Percentiles rank a stretch among this genome's conserved stretches.
Conservation (phyloP, 2,888 invertebrate genomes). For the Stenichneumon culpator region DNA sequence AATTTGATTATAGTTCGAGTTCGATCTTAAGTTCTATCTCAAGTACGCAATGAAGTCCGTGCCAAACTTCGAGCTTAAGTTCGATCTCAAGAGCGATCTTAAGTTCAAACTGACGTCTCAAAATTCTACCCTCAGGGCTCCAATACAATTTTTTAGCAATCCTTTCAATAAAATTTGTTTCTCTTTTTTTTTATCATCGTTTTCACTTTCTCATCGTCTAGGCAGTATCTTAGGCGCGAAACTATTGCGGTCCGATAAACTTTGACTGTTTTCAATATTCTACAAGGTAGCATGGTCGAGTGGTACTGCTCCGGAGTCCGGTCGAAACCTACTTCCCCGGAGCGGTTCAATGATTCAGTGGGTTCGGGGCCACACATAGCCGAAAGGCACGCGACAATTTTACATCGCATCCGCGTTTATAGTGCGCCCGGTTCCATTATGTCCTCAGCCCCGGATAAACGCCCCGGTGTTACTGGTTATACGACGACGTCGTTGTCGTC, state of each 20-base stretch:
- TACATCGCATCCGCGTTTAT: constrained; percentile 68
- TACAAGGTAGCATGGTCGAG: neutral
- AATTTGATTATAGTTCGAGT: too few species aligned
- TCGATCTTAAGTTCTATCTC: too few species aligned
- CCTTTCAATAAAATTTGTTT: too few species aligned
- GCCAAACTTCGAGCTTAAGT: too few species aligned
- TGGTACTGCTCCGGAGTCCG: neutral
- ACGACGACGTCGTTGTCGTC: constrained; percentile 57
- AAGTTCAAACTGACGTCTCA: too few species aligned
- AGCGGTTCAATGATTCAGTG: constrained; percentile 73
- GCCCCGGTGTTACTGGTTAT: constrained; percentile 55
- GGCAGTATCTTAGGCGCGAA: too few species aligned
- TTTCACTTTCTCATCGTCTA: too few species aligned
- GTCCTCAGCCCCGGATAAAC: constrained; percentile 50
- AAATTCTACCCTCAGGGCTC: too few species aligned
- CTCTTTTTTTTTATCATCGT: too few species aligned
- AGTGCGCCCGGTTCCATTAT: constrained; percentile 52
- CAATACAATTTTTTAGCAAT: too few species aligned
- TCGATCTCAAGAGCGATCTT: too few species aligned
- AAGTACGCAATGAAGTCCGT: too few species aligned
- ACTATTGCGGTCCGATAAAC: neutral
- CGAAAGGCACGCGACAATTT: constrained; percentile 73
- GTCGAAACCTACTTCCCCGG: constrained; percentile 35
- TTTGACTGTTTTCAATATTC: neutral
- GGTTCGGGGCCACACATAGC: constrained; percentile 67